phyloP scores from a whole-genome alignment of 2,888 invertebrate species.

The Tachystola acroxantha region DNA sequence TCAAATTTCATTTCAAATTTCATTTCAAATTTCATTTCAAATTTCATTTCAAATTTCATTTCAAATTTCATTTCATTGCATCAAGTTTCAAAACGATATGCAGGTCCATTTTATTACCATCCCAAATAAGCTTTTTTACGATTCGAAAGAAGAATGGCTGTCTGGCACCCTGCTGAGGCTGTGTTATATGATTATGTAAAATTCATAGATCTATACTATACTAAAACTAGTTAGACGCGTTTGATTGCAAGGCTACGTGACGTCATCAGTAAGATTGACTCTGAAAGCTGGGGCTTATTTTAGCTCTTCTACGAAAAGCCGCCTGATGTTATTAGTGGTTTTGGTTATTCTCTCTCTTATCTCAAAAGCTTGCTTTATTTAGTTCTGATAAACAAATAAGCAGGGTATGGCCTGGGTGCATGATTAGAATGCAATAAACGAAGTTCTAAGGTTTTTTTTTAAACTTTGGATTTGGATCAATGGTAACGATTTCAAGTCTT shows the following conservation, averaged over 20 bases:
- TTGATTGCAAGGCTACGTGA: constrained; percentile 9
- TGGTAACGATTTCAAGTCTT: too few relatives aligned
- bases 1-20: too few relatives aligned
- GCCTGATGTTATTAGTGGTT: constrained; percentile 5
- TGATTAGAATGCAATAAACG: too few relatives aligned
- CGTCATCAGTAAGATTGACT: constrained; percentile 11
- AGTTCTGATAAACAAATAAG: neutral
- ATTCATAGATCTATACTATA: constrained; percentile 4
- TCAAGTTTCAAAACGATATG: neutral
- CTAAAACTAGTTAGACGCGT: constrained; percentile 5
- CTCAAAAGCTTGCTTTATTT: neutral
- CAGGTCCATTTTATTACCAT: neutral
- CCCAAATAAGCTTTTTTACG: neutral
- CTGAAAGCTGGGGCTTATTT: constrained; percentile 7
- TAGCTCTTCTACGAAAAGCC: constrained; percentile 12
- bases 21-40: too few relatives aligned
- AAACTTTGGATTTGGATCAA: too few relatives aligned
- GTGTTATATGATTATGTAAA: neutral
- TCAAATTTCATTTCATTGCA: too few relatives aligned
- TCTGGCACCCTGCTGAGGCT: constrained; percentile 5
- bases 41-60: too few relatives aligned
- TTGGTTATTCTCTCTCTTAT: neutral
- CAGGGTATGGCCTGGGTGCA: too few relatives aligned
- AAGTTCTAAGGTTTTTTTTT: too few relatives aligned
- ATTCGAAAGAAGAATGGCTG: constrained; percentile 1